Evolutionary conservation across 2,888 invertebrate genomes (phyloP), one percentile per base, ranked within the genome.

Genomic region (Fragum whitleyi): DNA sequence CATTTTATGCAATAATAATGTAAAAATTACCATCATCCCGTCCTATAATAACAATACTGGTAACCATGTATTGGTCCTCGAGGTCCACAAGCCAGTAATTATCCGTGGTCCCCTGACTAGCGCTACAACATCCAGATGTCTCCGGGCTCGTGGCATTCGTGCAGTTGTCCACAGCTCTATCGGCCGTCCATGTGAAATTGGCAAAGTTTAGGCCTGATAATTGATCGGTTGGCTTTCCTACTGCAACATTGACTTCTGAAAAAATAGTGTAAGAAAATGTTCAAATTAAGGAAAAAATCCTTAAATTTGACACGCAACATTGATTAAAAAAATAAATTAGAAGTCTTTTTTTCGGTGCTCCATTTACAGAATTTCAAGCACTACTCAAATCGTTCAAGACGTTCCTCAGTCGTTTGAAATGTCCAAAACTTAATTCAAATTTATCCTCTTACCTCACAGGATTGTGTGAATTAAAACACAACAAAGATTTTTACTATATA

Each of bases 141-240:
- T 71, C 71, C 5, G 71, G 71, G 7, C 32, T 36, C 14, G 51
- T 55, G 1, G 36, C 26, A 36, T 71, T 59, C n/a, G 29, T 23
- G 32, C 71, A 71, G 39, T 32, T 36, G 23, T 71, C 71, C 11
- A 71, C 59, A 19, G 71, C 32, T 57, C 57, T 71, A 21, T 71
- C 39, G 19, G 71, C 57, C 16, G 71, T 57, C 71, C 71, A 71
- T 11, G 16, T 14, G 36, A 71, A 71, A 16, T 23, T 39, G n/a
- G 21, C 11, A 32, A 32, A 71, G 23, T 71, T 21, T 9, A 71
- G 71, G 39, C 16, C 23, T 21, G 36, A 39, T 11, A 21, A 9
- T n/a, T 71, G 71, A 14, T 11, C 26, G 1, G 71, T 55, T 14
- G 71, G 51, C 32, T 71, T 55, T 5, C 55, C 55, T 11, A 55